Evolutionary conservation across 2,797 vertebrate species (phyloP), one percentile per base, ranked within the genome.

Genomic region (Eospalax fontanierii): DNA sequence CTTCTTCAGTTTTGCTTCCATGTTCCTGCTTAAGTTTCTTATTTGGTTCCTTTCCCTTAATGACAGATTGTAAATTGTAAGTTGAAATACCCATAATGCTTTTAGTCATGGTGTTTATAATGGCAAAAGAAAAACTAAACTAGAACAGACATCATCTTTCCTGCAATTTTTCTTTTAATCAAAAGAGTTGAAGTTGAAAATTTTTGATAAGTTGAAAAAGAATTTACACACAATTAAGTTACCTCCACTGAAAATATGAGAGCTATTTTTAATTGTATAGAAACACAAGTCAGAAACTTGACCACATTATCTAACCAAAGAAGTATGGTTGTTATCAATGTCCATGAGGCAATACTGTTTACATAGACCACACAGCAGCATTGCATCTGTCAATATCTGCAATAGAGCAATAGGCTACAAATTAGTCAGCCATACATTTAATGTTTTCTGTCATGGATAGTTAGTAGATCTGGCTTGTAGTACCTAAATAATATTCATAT

Each of bases 341-440:
- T 21, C n/a, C n/a, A n/a, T 40, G 10, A 63, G 57, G 43, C 2
- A 40, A 9, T 4, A 61, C 35, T n/a, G 68, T 61, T 50, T 73
- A 81, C 4, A 18, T 1, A 1, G 15, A 4, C 33, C 30, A 1
- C 22, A 10, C 3, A 22, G 11, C 1, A 11, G 1, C 4, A 8
- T 28, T n/a, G 2, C 9, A 1, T 78, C 43, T 81, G 35, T 33
- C 18, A 76, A 38, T 57, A 84, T 30, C 22, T 54, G 35, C 2
- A 43, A 9, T 3, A 35, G 18, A 43, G 88, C 80, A 90, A 74
- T 22, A 50, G 33, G 28, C 18, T 50, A 6, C 8, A n/a, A n/a
- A n/a, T n/a, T n/a, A n/a, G n/a, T 28, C 3, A 57, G 57, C 15
- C 6, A 75, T 10, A 54, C 26, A 9, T 46, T 30, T 75, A 43